phyloP scores from a whole-genome alignment of 2,888 invertebrate species.

The Nomada fabriciana region DNA sequence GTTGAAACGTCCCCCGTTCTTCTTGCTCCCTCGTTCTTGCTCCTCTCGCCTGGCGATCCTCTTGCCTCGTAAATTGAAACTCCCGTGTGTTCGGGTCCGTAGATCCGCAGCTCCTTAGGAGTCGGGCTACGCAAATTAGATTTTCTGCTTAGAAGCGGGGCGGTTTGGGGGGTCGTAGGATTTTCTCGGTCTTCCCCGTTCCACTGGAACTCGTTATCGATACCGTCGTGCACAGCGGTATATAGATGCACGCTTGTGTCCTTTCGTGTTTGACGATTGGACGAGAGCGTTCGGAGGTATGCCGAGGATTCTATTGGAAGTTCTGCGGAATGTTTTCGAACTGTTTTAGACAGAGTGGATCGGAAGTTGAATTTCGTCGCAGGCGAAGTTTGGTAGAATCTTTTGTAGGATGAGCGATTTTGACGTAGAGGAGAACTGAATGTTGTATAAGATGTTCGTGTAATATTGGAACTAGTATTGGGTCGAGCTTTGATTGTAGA shows the following conservation, averaged over 20 bases:
- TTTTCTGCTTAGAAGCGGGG: slow-evolving; percentile 79
- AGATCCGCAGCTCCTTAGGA: slow-evolving; percentile 79
- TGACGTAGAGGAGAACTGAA: too few species aligned
- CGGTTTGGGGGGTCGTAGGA: slow-evolving; percentile 51
- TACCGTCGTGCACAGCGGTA: not conserved
- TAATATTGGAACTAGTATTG: too few species aligned
- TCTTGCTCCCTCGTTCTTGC: slow-evolving; percentile 21
- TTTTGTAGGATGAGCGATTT: too few species aligned
- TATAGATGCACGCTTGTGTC: not conserved
- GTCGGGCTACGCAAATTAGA: slow-evolving; percentile 83
- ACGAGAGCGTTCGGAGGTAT: not conserved
- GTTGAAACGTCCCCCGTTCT: slow-evolving; percentile 49
- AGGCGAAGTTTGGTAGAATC: too few species aligned
- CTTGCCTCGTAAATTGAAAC: slow-evolving; percentile 80
- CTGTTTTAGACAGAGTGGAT: not conserved
- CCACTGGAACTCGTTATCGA: not conserved
- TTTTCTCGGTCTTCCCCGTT: slow-evolving; percentile 35
- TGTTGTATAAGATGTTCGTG: too few species aligned
- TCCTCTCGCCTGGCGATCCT: slow-evolving; percentile 24
- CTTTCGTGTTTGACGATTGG: not conserved
- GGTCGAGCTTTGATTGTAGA: too few species aligned
- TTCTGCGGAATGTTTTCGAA: not conserved
- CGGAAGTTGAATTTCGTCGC: not conserved
- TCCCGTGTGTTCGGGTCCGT: slow-evolving; percentile 72
- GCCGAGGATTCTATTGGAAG: not conserved